Conservation (phyloP, 2,797 vertebrate species). For the Uromys caudimaculatus region DNA sequence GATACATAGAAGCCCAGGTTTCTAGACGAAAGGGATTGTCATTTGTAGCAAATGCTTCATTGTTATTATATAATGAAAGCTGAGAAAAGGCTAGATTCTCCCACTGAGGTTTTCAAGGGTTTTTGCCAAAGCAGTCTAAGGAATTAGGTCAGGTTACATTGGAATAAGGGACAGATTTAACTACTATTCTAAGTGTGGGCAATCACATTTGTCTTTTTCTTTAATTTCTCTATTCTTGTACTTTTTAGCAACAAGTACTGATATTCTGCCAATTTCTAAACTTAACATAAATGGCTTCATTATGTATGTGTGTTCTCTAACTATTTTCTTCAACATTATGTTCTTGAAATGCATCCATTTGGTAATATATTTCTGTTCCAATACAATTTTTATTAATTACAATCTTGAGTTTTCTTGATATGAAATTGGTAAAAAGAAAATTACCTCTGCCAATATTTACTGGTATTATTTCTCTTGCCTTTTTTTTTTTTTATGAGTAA, state of each 20-base stretch:
- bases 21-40: constrained; percentile 32
- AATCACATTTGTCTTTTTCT: constrained; percentile 43
- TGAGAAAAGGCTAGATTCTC: constrained; percentile 24
- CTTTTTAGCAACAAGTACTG: constrained; percentile 30
- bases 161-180: not conserved
- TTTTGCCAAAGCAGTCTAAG: constrained; percentile 30
- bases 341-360: constrained; percentile 45
- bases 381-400: constrained; percentile 14
- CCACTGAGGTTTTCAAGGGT: constrained; percentile 4
- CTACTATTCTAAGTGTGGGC: constrained; percentile 1
- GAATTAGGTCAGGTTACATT: constrained; percentile 21
- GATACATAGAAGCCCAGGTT: constrained; percentile 34
- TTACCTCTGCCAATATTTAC: constrained; percentile 45
- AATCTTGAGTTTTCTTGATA: constrained; percentile 34
- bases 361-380: constrained; percentile 30
- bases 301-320: constrained; percentile 33
- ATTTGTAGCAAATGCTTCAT: constrained; percentile 17
- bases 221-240: constrained; percentile 50
- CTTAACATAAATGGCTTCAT: constrained; percentile 46
- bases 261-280: constrained; percentile 51
- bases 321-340: constrained; percentile 20
- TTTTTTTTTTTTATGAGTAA: constrained; percentile 66
- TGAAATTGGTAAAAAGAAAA: constrained; percentile 59
- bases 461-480: constrained; percentile 38
- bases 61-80: not conserved